phyloP scores from a whole-genome alignment of 2,888 invertebrate genomes.

The Gandaritis pyraliata region DNA sequence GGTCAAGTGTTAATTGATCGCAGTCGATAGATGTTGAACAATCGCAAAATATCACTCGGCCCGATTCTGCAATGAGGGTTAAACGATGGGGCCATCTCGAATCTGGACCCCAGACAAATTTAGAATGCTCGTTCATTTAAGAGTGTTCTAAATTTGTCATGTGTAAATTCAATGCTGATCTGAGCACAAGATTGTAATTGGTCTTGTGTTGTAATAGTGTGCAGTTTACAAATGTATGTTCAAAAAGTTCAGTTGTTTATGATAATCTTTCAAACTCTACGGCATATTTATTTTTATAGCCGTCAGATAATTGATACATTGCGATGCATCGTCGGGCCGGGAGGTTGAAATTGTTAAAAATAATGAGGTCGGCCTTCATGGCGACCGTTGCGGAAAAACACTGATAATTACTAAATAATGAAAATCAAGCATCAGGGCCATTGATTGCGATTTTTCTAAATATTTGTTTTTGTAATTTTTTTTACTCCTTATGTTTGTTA shows the following conservation, averaged over 20 bases:
- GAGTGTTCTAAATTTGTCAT: neutral
- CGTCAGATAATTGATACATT: slow-evolving; percentile 45
- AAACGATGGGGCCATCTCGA: slow-evolving; percentile 73
- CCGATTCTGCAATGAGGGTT: slow-evolving; percentile 75
- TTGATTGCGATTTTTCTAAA: slow-evolving; percentile 53
- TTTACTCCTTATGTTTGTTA: slow-evolving; percentile 51
- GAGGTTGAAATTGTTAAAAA: slow-evolving; percentile 60
- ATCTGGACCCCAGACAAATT: slow-evolving; percentile 68
- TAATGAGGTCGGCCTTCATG: slow-evolving; percentile 70
- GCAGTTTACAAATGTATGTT: neutral
- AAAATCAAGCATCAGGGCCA: slow-evolving; percentile 54
- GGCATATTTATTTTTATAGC: slow-evolving; percentile 38
- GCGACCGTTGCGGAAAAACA: slow-evolving; percentile 51
- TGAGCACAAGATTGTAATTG: neutral
- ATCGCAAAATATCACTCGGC: slow-evolving; percentile 68
- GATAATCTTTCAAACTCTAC: slow-evolving; percentile 4
- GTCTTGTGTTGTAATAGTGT: neutral
- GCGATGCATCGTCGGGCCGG: slow-evolving; percentile 47
- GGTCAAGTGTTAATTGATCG: slow-evolving; percentile 80
- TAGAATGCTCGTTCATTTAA: slow-evolving; percentile 51
- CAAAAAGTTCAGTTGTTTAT: slow-evolving; percentile 5
- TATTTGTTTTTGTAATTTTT: slow-evolving; percentile 42
- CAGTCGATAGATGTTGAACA: slow-evolving; percentile 75
- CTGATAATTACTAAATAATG: slow-evolving; percentile 42
- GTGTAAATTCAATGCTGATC: neutral